These are phyloP conservation scores for Dryas iulia DNA, from an alignment of 1,140 invertebrate species.

Conservation along the genomic window DNA sequence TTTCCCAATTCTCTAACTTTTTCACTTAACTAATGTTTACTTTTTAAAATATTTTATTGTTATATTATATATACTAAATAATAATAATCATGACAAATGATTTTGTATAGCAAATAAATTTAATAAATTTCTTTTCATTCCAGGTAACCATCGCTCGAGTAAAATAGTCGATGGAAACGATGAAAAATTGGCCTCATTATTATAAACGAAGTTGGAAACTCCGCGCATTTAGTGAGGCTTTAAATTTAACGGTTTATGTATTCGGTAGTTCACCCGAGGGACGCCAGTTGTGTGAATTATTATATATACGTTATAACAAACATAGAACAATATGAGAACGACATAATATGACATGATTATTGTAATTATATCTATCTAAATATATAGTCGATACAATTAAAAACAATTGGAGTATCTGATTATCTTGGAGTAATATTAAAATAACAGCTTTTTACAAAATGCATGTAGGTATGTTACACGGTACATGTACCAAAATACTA, in stretches of 20 bases:
- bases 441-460: too few species aligned
- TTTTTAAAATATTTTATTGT: too few species aligned
- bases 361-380: neutral
- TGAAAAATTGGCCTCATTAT: constrained; percentile 19
- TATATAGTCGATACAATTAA: too few species aligned
- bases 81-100: too few species aligned
- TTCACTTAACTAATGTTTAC: too few species aligned
- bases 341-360: neutral
- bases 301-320: constrained; percentile 24
- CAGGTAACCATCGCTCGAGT: constrained; percentile 32
- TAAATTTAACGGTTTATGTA: constrained; percentile 58
- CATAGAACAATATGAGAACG: constrained; percentile 24
- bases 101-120: constrained; percentile 4
- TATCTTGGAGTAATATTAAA: too few species aligned
- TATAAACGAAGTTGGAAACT: constrained; percentile 38
- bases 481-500: too few species aligned
- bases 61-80: too few species aligned
- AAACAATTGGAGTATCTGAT: too few species aligned
- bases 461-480: too few species aligned
- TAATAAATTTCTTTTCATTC: constrained; percentile 22
- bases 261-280: constrained; percentile 41
- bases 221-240: constrained; percentile 37
- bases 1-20: too few species aligned
- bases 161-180: neutral
- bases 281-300: constrained; percentile 17